Conservation (phyloP, 2,113 vertebrate genomes). For the Phodopus roborovskii region DNA sequence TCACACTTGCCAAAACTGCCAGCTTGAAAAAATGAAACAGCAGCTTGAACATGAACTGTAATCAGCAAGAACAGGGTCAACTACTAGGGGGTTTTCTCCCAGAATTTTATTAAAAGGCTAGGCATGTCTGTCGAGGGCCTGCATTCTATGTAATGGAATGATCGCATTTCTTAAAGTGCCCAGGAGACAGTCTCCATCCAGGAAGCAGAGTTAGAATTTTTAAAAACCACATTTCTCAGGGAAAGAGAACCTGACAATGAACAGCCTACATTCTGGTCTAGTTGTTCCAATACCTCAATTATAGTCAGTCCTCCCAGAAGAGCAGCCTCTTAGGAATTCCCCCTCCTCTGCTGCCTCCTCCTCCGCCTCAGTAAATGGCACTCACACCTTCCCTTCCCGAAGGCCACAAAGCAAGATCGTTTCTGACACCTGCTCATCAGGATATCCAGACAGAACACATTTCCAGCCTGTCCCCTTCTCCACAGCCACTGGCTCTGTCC, state of each 20-base stretch:
- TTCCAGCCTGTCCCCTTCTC: background rate
- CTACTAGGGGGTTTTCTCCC: background rate
- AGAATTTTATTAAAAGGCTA: slow-evolving; percentile 47
- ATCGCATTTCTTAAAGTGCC: slow-evolving; percentile 60
- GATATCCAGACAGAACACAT: background rate
- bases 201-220: background rate
- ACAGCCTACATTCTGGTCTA: slow-evolving; percentile 35
- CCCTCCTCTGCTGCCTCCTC: background rate
- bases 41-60: background rate
- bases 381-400: background rate
- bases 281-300: slow-evolving; percentile 18
- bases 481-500: background rate
- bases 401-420: background rate
- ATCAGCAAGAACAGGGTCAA: slow-evolving; percentile 46
- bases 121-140: background rate
- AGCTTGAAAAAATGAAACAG: slow-evolving; percentile 41
- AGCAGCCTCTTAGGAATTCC: slow-evolving; percentile 59
- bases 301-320: slow-evolving; percentile 32
- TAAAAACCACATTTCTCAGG: slow-evolving; percentile 53
- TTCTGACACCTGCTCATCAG: background rate
- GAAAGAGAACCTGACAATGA: slow-evolving; percentile 44
- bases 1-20: slow-evolving; percentile 37
- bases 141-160: slow-evolving; percentile 50
- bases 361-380: background rate
- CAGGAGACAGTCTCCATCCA: slow-evolving; percentile 24